Conservation (phyloP, 2,113 vertebrate species). For the Isichthys henryi region DNA sequence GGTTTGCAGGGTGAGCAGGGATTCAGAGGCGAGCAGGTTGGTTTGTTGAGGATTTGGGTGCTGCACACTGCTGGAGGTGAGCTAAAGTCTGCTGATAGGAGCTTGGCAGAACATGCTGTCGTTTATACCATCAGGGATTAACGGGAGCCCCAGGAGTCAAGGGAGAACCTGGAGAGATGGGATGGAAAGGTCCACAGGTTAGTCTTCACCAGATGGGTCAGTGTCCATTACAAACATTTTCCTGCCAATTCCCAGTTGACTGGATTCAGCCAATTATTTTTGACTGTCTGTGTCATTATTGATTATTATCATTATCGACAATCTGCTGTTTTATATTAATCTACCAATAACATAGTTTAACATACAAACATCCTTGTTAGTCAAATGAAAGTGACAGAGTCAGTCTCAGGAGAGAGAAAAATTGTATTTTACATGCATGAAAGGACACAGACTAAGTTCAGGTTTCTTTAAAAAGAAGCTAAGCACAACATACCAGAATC, state of each 20-base stretch:
- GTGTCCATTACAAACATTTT: background rate
- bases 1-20: slow-evolving; percentile 16
- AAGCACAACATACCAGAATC: background rate
- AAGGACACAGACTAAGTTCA: too few species aligned
- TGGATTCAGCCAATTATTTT: background rate
- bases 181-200: slow-evolving; percentile 4
- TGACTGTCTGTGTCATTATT: background rate
- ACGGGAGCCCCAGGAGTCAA: background rate
- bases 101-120: background rate
- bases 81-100: background rate
- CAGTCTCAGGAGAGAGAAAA: background rate
- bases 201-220: background rate
- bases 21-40: slow-evolving; percentile 15
- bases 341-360: background rate
- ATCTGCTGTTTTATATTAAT: background rate
- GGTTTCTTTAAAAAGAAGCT: background rate
- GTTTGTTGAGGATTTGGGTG: background rate
- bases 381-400: background rate
- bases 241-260: background rate
- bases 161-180: background rate
- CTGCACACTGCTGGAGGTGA: background rate
- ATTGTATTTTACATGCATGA: background rate
- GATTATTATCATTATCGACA: background rate
- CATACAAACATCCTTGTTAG: background rate
- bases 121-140: background rate